These are phyloP conservation scores for Platichthys flesus DNA, from an alignment of 2,113 vertebrate species.

Conservation along the genomic window DNA sequence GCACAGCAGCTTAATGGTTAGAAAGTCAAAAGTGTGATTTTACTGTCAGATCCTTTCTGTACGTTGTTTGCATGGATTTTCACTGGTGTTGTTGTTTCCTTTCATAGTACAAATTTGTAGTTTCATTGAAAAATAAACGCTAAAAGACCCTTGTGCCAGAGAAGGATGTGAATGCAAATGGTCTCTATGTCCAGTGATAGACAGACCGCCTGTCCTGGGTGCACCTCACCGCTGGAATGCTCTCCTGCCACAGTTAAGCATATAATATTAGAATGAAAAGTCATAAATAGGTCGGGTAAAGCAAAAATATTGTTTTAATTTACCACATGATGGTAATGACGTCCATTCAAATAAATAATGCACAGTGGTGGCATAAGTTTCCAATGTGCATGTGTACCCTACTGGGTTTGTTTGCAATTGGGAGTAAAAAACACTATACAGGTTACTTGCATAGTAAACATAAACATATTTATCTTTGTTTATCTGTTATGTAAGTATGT, in stretches of 20 bases:
- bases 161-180: not conserved
- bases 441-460: conserved; percentile 36
- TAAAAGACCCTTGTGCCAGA: too few species aligned
- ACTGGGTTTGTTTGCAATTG: not conserved
- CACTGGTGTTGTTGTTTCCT: not conserved
- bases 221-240: not conserved
- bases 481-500: conserved; percentile 9
- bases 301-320: not conserved
- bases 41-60: not conserved
- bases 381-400: not conserved
- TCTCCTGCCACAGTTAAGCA: not conserved
- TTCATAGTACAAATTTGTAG: too few species aligned
- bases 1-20: not conserved
- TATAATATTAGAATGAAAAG: too few species aligned
- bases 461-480: conserved; percentile 49
- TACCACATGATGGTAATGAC: not conserved
- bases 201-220: not conserved
- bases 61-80: not conserved
- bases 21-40: not conserved
- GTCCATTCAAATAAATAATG: not conserved
- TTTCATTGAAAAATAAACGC: not conserved
- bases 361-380: not conserved
- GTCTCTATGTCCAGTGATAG: not conserved
- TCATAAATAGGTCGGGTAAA: too few species aligned
- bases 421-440: not conserved